These are phyloP conservation scores for Ictidomys tridecemlineatus DNA, from an alignment of 2,113 vertebrate species.

Conservation along the genomic window DNA sequence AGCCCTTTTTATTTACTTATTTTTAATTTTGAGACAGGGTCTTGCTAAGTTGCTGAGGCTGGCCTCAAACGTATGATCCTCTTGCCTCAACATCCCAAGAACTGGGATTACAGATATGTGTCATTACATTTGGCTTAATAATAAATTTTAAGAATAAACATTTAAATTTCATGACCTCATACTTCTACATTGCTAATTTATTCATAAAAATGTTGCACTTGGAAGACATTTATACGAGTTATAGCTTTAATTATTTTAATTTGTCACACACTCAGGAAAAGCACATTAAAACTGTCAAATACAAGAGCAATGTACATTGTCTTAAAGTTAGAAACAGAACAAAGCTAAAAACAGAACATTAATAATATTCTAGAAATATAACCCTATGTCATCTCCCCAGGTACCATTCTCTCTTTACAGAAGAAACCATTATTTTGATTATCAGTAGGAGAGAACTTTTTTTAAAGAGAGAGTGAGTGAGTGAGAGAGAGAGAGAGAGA, in stretches of 20 bases:
- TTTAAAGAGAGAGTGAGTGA: too few relatives aligned
- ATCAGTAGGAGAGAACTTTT: background rate
- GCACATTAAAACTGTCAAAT: conserved; percentile 23
- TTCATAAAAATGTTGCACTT: conserved; percentile 24
- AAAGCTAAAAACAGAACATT: background rate
- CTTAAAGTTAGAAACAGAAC: background rate
- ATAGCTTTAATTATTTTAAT: conserved; percentile 27
- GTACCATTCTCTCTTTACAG: background rate
- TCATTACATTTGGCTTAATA: background rate
- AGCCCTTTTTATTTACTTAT: background rate
- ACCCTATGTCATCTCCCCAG: background rate
- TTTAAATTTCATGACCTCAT: conserved; percentile 38
- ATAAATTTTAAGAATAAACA: conserved; percentile 31
- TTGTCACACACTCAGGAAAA: conserved; percentile 37
- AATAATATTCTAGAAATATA: background rate
- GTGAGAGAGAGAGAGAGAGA: too few relatives aligned
- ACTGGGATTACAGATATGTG: background rate
- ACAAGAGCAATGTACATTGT: background rate
- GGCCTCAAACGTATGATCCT: background rate
- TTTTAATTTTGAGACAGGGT: background rate
- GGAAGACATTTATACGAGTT: conserved; percentile 26
- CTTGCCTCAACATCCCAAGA: too few relatives aligned
- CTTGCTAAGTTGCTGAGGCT: background rate
- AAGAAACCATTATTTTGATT: background rate
- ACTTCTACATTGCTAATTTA: background rate